Conservation (phyloP, 2,113 vertebrate genomes). For the Pholis gunnellus region DNA sequence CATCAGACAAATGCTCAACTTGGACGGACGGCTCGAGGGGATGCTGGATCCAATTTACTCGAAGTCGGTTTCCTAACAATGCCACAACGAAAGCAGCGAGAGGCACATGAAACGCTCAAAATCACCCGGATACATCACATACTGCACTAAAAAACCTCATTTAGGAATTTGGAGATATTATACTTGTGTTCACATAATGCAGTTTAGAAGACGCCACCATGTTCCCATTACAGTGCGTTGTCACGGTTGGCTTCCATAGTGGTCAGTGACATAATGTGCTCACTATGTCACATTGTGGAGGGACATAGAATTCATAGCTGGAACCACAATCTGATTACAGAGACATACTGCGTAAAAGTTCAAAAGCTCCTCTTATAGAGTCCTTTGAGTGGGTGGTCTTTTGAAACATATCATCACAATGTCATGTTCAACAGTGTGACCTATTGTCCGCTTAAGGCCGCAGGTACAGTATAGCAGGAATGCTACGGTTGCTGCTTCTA, state of each 20-base stretch:
- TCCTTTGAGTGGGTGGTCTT: constrained; percentile 21
- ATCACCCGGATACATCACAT: background rate
- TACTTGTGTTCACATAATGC: background rate
- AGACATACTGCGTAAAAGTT: background rate
- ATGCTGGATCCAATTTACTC: constrained; percentile 34
- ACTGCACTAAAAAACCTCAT: background rate
- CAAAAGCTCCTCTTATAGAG: background rate
- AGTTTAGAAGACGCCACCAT: background rate
- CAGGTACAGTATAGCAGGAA: constrained; percentile 1
- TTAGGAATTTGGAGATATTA: background rate
- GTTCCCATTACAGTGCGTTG: background rate
- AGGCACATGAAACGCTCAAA: constrained; percentile 3
- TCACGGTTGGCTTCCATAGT: constrained; percentile 20
- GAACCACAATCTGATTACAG: constrained; percentile 44
- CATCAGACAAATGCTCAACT: constrained; percentile 24
- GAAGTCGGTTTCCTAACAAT: constrained; percentile 10
- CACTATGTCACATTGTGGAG: constrained; percentile 9
- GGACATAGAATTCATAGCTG: background rate
- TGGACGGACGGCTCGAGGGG: background rate
- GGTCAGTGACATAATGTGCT: constrained; percentile 43
- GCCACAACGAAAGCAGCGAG: background rate
- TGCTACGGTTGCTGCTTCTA: background rate
- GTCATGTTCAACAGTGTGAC: constrained; percentile 4
- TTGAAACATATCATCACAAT: constrained; percentile 6
- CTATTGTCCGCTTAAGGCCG: constrained; percentile 1